Base-by-base conservation (phyloP, 1,140 invertebrate genomes). In the Agrilus planipennis region DNA sequence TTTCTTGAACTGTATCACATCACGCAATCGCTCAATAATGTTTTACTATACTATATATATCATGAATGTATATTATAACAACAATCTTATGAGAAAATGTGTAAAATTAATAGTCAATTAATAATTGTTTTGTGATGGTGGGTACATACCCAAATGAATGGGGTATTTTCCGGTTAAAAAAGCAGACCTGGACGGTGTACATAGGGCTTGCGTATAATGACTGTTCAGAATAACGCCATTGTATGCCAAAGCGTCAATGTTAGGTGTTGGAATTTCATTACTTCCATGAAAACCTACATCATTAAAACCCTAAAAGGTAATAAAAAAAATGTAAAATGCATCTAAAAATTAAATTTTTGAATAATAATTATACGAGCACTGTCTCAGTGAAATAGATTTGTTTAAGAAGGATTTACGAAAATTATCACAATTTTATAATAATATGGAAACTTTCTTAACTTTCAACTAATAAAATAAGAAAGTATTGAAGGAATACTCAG, bases 251-350 rank as follows among this genome's bases (percentile, higher is more conserved):
- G 80, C 72, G 60, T 90, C 87, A 37, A 90, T 84, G 59, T 89
- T 89, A 2, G 85, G 85, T 0, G 86, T 89, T 31, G 76, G 72
- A 46, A 88, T 83, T 62, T 92, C 81, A 44, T 83, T 69, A 1
- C 80, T 81, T 2, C 88, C 89, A 59, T 89, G 88, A 58, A 89
- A 90, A 30, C 87, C 82, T 4, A 91, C 81, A 66, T 92, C 87
- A 61, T 89, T 86, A 73, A 83, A 90, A 10, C 87, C 88, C 85
- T 89, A 34, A 40, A 30, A 40, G 25, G 16, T 40, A 10, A 35
- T 35, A 6, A 2, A n/a, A 35, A 35, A 12, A 14, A 16, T 20
- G 31, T 29, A 22, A 11, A 25, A 25, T 25, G 5, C n/a, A 25
- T 11, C 5, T 25, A 25, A 25, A 25, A 25, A 25, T 25, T 25